phyloP scores from a whole-genome alignment of 2,888 invertebrate genomes.

The Thera obeliscata region DNA sequence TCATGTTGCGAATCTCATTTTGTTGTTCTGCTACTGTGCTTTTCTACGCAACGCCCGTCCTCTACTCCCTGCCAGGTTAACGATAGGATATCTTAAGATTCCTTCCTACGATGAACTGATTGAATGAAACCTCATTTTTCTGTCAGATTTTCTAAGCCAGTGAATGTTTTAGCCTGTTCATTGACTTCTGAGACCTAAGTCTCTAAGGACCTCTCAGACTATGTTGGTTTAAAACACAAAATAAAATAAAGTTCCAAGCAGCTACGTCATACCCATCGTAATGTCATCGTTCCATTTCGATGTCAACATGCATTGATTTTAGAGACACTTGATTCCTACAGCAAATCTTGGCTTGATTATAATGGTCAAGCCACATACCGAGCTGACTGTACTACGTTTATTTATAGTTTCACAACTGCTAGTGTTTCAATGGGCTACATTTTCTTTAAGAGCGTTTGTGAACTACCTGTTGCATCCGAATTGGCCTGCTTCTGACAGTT shows the following conservation, averaged over 20 bases:
- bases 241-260: no score
- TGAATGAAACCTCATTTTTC: no score
- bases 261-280: no score
- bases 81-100: no score
- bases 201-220: no score
- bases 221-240: no score
- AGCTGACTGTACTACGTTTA: constrained; percentile 1
- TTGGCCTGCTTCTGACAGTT: constrained; percentile 25
- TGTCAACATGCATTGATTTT: neutral
- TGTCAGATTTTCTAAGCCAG: no score
- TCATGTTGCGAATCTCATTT: constrained; percentile 26
- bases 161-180: no score
- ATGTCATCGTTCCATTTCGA: no score
- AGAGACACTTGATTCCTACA: neutral
- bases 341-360: no score
- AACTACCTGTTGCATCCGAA: constrained; percentile 24
- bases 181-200: no score
- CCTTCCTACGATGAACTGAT: no score
- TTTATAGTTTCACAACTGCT: neutral
- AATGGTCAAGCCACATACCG: neutral
- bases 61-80: neutral
- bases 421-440: constrained; percentile 6
- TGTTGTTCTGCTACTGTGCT: constrained; percentile 5
- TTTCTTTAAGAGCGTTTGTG: constrained; percentile 6
- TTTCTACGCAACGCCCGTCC: neutral